These are phyloP conservation scores for Psephotus haematonotus DNA, from an alignment of 2,113 vertebrate genomes.

Conservation along the genomic window DNA sequence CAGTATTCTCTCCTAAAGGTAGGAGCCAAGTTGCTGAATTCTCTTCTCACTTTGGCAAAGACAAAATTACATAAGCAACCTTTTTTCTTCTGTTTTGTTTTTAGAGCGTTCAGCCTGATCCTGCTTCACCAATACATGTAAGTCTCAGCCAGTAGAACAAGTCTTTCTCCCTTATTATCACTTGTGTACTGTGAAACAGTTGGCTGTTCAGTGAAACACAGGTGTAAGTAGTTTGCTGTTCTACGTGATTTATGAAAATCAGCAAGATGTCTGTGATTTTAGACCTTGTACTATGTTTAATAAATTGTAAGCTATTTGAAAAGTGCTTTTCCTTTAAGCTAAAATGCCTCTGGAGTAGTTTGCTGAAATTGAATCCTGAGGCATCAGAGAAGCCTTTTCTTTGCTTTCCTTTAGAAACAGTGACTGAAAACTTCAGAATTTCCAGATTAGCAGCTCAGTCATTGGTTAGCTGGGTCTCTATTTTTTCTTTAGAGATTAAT, in stretches of 20 bases:
- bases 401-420: background rate
- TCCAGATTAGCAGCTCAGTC: background rate
- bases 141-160: constrained; percentile 63
- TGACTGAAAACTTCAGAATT: background rate
- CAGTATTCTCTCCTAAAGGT: constrained; percentile 98
- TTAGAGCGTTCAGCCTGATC: constrained; percentile 96
- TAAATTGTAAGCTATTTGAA: background rate
- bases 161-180: background rate
- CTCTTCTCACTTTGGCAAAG: background rate
- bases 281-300: background rate
- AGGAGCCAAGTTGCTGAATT: constrained; percentile 22
- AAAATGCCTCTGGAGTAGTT: background rate
- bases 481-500: background rate
- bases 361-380: background rate
- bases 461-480: background rate
- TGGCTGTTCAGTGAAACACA: background rate
- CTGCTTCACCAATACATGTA: constrained; percentile 95
- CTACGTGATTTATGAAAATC: background rate
- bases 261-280: background rate
- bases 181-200: background rate
- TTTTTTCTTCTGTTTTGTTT: constrained; percentile 57
- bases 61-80: background rate
- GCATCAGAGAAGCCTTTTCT: background rate
- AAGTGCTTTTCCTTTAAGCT: background rate
- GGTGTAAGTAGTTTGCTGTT: background rate